phyloP scores from a whole-genome alignment of 2,888 invertebrate species.

The Drosophila mayaguana region DNA sequence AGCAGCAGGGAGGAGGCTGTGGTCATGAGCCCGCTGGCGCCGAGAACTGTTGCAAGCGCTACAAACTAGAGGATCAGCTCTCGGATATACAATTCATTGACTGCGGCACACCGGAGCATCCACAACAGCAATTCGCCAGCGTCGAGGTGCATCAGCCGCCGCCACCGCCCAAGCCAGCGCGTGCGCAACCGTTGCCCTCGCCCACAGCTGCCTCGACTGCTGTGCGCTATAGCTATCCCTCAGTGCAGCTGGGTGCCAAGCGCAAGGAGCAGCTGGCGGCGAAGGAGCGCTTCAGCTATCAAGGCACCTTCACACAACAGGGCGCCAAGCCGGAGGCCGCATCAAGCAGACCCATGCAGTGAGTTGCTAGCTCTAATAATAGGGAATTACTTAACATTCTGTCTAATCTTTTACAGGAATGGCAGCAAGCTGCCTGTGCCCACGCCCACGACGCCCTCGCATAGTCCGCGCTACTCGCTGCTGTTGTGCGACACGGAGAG shows the following conservation, averaged over 20 bases:
- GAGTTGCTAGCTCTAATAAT: conserved; percentile 12
- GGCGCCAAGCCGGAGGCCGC: conserved; percentile 36
- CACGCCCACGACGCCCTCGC: conserved; percentile 84
- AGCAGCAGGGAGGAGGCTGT: conserved; percentile 35
- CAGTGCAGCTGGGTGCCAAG: conserved; percentile 83
- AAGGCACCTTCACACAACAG: conserved; percentile 73
- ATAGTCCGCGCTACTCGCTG: conserved; percentile 85
- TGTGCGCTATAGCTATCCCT: conserved; percentile 83
- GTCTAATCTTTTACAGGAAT: conserved; percentile 19
- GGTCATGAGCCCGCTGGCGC: conserved; percentile 82
- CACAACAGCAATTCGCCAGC: conserved; percentile 83
- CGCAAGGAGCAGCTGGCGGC: conserved; percentile 82
- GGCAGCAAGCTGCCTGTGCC: conserved; percentile 71
- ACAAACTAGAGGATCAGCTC: conserved; percentile 91
- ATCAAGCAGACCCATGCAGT: conserved; percentile 34
- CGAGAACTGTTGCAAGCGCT: conserved; percentile 88
- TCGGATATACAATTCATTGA: conserved; percentile 93
- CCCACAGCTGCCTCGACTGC: conserved; percentile 41
- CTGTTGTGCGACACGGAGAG: conserved; percentile 84
- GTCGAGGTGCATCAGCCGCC: conserved; percentile 85
- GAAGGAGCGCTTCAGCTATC: conserved; percentile 85
- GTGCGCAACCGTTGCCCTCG: conserved; percentile 48
- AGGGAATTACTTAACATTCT: neutral
- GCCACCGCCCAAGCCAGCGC: conserved; percentile 82
- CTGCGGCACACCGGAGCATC: conserved; percentile 90